Evolutionary conservation across 1,140 invertebrate genomes (phyloP).

Genomic region (Rhyacophila brunnea): DNA sequence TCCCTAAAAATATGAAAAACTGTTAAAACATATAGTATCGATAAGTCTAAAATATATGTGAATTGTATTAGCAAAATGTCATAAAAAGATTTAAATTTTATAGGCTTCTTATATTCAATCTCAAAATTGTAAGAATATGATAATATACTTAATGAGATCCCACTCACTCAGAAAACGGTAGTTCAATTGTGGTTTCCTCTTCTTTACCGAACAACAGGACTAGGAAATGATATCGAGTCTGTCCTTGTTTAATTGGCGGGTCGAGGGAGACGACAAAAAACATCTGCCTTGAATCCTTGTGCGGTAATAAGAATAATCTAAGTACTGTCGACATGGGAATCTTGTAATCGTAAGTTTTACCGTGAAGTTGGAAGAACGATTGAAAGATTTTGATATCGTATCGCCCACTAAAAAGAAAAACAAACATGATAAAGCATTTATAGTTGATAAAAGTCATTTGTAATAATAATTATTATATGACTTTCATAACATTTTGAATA

Average conservation of each 20-base stretch:
- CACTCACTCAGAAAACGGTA: conserved; percentile 85
- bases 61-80: neutral
- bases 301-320: conserved; percentile 91
- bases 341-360: conserved; percentile 99
- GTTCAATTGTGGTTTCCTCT: conserved; percentile 90
- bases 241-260: conserved; percentile 99
- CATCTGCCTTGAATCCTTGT: conserved; percentile 97
- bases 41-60: neutral
- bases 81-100: conserved; percentile 17
- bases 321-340: conserved; percentile 96
- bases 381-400: conserved; percentile 99
- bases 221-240: conserved; percentile 94
- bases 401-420: conserved; percentile 78
- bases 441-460: too few relatives aligned
- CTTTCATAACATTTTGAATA: too few relatives aligned
- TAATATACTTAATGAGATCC: conserved; percentile 15
- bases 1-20: conserved; percentile 59
- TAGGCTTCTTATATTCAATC: too few relatives aligned
- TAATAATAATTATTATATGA: too few relatives aligned
- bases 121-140: too few relatives aligned
- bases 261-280: conserved; percentile 99
- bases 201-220: conserved; percentile 93
- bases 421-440: conserved; percentile 4
- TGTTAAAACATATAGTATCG: conserved; percentile 24
- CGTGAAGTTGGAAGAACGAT: conserved; percentile 97